Evolutionary conservation across 2,888 invertebrate genomes (phyloP), one percentile per base, ranked within the genome.

Genomic region (Phasia obesa): DNA sequence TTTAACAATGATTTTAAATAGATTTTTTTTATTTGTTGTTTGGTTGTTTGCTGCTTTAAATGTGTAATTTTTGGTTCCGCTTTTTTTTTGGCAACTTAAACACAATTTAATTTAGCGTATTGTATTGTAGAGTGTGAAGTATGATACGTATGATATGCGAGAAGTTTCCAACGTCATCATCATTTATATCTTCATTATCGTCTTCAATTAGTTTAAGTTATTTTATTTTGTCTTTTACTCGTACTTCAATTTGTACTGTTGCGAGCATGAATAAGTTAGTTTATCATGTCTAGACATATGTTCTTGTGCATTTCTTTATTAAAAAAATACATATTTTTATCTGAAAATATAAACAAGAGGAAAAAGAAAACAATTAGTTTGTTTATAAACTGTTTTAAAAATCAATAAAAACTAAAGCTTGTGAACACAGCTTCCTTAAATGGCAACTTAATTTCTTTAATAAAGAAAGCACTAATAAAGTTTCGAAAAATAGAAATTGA

Each of bases 281-380:
- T 77, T 78, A 78, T 69, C 57, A 47, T 44, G 77, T 82, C 77
- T 78, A 78, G 82, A 82, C 82, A 42, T 21, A 55, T 79, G 51
- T 47, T 17, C 13, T 47, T 47, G 35, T 35, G 35, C 49, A 59
- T 55, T 53, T 19, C 19, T 64, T 47, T 35, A 11, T 4, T 11
- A 9, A 9, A 35, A n/a, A 42, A 4, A 42, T 42, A 5, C 15
- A 42, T 42, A n/a, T 31, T 64, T 67, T 77, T 77, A 73, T 69
- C 81, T 82, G 69, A 42, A 82, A 82, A 57, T 70, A 74, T 15
- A n/a, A 0, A 19, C 42, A 57, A 76, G 38, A 60, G 19, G 35
- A 60, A 71, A 62, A 42, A 42, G 11, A 27, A 60, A 42, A 42
- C n/a, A 27, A 60, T 76, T 69, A 67, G 51, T 69, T 69, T 55